Conservation (phyloP, 2,888 invertebrate genomes). For the Oscheius onirici region DNA sequence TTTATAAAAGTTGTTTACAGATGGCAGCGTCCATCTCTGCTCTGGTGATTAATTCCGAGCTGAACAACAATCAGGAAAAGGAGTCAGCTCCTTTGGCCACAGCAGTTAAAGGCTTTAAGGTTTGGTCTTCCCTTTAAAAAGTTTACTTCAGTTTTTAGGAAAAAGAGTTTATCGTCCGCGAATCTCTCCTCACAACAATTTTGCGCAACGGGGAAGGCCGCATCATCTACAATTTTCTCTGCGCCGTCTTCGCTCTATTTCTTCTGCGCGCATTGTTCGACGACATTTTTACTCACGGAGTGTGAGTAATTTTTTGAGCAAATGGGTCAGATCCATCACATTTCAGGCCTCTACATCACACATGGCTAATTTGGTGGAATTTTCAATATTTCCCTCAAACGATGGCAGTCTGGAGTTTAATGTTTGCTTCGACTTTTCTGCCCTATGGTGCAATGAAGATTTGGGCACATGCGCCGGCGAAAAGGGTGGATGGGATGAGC, state of each 20-base stretch:
- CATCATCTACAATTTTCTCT: constrained; percentile 66
- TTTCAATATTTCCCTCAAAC: constrained; percentile 64
- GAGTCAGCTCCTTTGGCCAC: background rate
- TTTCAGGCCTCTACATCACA: constrained; percentile 66
- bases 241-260: constrained; percentile 61
- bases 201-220: constrained; percentile 51
- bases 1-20: too few relatives aligned
- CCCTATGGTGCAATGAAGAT: constrained; percentile 54
- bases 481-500: constrained; percentile 29
- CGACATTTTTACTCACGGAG: constrained; percentile 61
- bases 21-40: constrained; percentile 1
- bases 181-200: constrained; percentile 40
- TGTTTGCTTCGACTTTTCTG: constrained; percentile 62
- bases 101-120: constrained; percentile 18
- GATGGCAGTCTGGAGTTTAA: constrained; percentile 62
- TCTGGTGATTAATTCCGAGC: constrained; percentile 21
- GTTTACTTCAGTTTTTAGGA: background rate
- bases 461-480: constrained; percentile 61
- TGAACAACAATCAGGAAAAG: constrained; percentile 19
- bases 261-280: constrained; percentile 59
- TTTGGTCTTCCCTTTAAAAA: background rate
- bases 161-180: constrained; percentile 23
- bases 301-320: constrained; percentile 43
- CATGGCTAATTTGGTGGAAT: constrained; percentile 70
- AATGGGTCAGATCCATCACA: background rate